A percentile compares a stretch with the other conserved stretches of the same genome.
These are phyloP conservation scores for Neotoma lepida DNA, from an alignment of 2,113 vertebrate species.

Conservation along the genomic window DNA sequence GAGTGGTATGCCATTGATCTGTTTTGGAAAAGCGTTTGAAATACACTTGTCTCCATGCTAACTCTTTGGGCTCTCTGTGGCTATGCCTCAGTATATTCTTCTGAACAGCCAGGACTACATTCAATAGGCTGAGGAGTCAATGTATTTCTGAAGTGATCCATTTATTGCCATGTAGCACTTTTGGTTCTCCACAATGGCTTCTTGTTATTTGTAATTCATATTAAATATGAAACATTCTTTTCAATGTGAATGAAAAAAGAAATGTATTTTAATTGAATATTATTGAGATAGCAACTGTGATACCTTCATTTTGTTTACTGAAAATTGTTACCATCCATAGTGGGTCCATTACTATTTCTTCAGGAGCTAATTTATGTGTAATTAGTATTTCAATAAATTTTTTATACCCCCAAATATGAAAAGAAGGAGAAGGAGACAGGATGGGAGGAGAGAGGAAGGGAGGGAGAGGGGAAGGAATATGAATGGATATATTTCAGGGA, in stretches of 20 bases:
- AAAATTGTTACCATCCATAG: conserved; percentile 15
- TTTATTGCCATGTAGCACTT: background rate
- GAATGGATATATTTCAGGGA: background rate
- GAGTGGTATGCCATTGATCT: background rate
- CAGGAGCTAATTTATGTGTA: background rate
- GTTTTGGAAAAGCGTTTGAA: background rate
- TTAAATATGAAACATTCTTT: conserved; percentile 33
- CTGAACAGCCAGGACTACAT: background rate
- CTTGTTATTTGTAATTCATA: background rate
- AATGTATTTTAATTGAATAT: conserved; percentile 44
- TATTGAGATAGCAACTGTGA: conserved; percentile 35
- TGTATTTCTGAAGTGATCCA: background rate
- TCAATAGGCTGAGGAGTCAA: background rate
- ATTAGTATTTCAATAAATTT: conserved; percentile 33
- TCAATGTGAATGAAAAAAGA: background rate
- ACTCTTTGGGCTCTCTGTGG: background rate
- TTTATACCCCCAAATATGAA: background rate
- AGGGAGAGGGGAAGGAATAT: background rate
- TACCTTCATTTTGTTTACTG: conserved; percentile 40
- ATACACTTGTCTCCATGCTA: background rate
- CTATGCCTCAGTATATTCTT: background rate
- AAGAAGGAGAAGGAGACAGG: background rate
- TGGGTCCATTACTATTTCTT: background rate
- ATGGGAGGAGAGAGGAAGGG: too few relatives aligned
- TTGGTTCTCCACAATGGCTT: background rate